Evolutionary conservation across 2,113 vertebrate genomes (phyloP), one percentile per base, ranked within the genome.

Genomic region (Neofelis nebulosa): DNA sequence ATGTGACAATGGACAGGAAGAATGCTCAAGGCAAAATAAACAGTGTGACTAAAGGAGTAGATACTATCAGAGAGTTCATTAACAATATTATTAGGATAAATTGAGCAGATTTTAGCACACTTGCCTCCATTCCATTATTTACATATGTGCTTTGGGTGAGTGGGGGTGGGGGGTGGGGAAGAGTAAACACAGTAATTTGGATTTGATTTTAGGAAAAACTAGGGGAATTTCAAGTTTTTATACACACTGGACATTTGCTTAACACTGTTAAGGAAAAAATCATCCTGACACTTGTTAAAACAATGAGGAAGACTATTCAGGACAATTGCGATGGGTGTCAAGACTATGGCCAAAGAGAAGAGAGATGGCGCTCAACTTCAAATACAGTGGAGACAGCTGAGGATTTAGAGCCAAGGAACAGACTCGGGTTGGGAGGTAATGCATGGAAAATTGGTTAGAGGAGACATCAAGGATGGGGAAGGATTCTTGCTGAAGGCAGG

Each of bases 131-230:
- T 78, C 33, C 6, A 73, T 68, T 93, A 92, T 78, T 92, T 94
- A 80, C 50, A 84, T 23, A 66, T 45, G 13, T 41, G 55, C 7
- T 73, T 78, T 78, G 21, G 9, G 61, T 41, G 21, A 4, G 13
- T 41, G 21, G 10, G 13, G 41, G 33, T 13, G 5, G 25, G 25
- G 7, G 45, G 45, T 8, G 45, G 45, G 8, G 71, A 41, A 94
- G 16, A 19, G 16, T 21, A 11, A 8, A 55, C 18, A 27, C 27
- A 45, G 52, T 81, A 29, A 81, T 41, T 94, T 92, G 50, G 9
- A 95, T 89, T 86, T 95, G 23, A 87, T 50, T 87, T 92, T 91
- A 89, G 52, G 55, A 87, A 96, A 92, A 19, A 88, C 11, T 36
- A 90, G 8, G 8, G 12, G 2, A 94, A 3, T 91, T 16, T 81